phyloP scores from a whole-genome alignment of 2,797 vertebrate species.

The Huso huso region DNA sequence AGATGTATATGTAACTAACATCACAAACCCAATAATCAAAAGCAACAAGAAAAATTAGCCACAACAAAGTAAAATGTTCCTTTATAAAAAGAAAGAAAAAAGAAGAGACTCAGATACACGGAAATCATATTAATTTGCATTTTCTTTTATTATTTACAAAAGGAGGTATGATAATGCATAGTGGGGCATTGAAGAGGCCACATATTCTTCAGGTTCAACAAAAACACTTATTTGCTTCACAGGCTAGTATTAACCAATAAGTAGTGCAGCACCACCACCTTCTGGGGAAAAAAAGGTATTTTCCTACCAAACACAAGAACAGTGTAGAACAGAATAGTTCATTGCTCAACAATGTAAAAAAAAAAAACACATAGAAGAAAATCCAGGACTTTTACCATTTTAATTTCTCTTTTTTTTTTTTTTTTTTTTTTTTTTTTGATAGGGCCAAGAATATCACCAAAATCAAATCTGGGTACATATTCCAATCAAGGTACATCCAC shows the following conservation, averaged over 20 bases:
- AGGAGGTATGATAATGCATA: conserved; percentile 34
- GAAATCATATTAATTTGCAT: not conserved
- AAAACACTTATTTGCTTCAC: not conserved
- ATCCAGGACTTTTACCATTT: conserved; percentile 3
- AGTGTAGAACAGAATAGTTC: not conserved
- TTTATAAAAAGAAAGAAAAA: too few species aligned
- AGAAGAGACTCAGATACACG: not conserved
- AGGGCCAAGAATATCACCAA: too few species aligned
- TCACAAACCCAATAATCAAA: too few species aligned
- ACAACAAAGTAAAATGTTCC: too few species aligned
- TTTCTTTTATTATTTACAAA: conserved; percentile 27
- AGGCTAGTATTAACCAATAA: conserved; percentile 1
- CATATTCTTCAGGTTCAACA: conserved; percentile 18
- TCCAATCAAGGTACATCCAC: too few species aligned
- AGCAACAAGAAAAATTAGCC: too few species aligned
- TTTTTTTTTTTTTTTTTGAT: too few species aligned
- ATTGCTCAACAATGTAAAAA: not conserved
- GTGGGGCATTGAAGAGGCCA: conserved; percentile 28
- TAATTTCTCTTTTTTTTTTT: not conserved
- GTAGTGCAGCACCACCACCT: not conserved
- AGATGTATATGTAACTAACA: too few species aligned
- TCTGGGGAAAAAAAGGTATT: conserved; percentile 3
- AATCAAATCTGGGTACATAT: too few species aligned
- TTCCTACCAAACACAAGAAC: conserved; percentile 2
- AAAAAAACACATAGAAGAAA: not conserved